Conservation (phyloP, 37 sponge, comb jelly and placozoan genomes). For the Diacarnus erythraeanus region DNA sequence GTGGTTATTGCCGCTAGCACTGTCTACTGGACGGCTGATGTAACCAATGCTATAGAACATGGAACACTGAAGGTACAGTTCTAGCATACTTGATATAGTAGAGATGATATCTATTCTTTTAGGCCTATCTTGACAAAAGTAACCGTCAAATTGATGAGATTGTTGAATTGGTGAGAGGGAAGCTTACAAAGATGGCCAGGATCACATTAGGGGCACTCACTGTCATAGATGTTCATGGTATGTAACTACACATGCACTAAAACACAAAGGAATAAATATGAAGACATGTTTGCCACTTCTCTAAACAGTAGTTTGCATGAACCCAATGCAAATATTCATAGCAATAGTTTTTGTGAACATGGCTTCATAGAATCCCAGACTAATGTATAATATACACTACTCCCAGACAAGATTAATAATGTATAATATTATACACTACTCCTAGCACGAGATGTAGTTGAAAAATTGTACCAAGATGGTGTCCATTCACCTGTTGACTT, state of each 20-base stretch:
- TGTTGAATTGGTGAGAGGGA: slow-evolving; percentile 94
- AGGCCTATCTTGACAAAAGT: slow-evolving; percentile 84
- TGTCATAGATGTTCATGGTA: slow-evolving; percentile 98
- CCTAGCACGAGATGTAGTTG: slow-evolving; percentile 95
- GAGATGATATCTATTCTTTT: neutral
- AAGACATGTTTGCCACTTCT: too few species aligned
- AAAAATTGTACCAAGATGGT: slow-evolving; percentile 73
- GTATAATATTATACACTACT: neutral
- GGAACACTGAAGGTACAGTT: slow-evolving; percentile 64
- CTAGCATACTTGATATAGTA: neutral
- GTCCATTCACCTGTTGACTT: slow-evolving; percentile 81
- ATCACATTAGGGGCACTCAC: slow-evolving; percentile 97
- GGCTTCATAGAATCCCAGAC: too few species aligned
- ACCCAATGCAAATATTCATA: too few species aligned
- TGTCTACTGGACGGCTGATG: slow-evolving; percentile 94
- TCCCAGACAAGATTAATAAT: neutral
- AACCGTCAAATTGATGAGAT: slow-evolving; percentile 92
- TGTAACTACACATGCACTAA: neutral
- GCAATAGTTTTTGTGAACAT: too few species aligned
- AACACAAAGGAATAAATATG: too few species aligned
- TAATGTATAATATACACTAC: neutral
- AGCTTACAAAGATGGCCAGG: slow-evolving; percentile 87
- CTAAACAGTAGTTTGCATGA: too few species aligned
- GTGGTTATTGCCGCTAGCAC: slow-evolving; percentile 88
- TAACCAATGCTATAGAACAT: slow-evolving; percentile 70